Conservation (phyloP, 2,113 vertebrate genomes). For the Theristicus caerulescens region DNA sequence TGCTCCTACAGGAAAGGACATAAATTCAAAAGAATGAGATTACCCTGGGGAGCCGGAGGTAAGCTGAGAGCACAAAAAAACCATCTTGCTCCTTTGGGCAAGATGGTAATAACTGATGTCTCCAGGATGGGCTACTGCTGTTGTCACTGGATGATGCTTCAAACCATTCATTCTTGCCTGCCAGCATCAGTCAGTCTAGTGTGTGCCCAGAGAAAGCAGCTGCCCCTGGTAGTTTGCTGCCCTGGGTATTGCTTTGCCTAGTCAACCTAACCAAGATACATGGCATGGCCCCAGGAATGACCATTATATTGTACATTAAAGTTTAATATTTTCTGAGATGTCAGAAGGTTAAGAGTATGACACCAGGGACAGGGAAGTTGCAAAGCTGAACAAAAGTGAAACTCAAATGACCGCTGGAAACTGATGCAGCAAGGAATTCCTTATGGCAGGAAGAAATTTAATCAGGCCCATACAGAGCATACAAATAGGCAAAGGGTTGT, state of each 20-base stretch:
- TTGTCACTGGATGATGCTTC: not conserved
- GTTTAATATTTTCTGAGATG: constrained; percentile 3
- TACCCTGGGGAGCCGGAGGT: not conserved
- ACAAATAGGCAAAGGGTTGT: not conserved
- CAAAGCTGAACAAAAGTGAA: not conserved
- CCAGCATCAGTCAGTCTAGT: not conserved
- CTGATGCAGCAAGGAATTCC: not conserved
- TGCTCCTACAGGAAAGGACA: not conserved
- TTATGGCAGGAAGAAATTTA: not conserved
- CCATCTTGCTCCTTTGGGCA: not conserved
- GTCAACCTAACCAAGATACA: not conserved
- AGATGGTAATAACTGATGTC: not conserved
- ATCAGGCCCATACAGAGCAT: not conserved
- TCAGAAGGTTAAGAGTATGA: not conserved
- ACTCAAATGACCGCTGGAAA: not conserved
- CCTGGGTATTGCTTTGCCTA: not conserved
- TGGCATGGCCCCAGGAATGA: not conserved
- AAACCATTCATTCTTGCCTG: not conserved
- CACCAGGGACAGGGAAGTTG: not conserved
- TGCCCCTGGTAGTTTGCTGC: not conserved
- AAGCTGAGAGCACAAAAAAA: not conserved
- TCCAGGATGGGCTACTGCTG: not conserved
- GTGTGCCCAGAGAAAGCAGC: not conserved
- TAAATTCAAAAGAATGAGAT: not conserved
- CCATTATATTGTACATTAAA: not conserved